These are phyloP conservation scores for Fistularia commersonii DNA, from an alignment of 2,797 vertebrate genomes.

Conservation along the genomic window DNA sequence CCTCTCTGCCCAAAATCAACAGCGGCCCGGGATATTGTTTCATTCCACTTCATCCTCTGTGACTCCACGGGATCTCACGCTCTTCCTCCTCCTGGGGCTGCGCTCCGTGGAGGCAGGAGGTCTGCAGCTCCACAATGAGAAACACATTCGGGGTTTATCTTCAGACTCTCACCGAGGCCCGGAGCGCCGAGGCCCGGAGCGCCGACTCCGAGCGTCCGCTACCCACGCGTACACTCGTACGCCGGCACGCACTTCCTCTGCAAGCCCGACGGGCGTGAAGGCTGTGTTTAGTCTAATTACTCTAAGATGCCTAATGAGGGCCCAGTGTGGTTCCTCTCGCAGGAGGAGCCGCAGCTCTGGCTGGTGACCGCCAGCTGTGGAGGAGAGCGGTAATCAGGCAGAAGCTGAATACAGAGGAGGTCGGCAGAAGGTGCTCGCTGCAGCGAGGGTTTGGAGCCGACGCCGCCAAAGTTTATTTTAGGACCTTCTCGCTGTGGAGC, in stretches of 20 bases:
- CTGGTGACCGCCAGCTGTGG: constrained; percentile 52
- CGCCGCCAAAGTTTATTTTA: constrained; percentile 49
- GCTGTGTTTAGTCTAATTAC: constrained; percentile 77
- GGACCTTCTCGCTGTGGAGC: constrained; percentile 40
- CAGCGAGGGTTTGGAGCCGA: constrained; percentile 33
- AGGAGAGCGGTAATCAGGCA: constrained; percentile 60
- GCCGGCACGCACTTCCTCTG: constrained; percentile 61
- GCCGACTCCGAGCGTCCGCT: too few relatives aligned
- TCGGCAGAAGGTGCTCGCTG: constrained; percentile 26
- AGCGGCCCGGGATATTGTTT: constrained; percentile 67
- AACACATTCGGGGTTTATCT: constrained; percentile 53
- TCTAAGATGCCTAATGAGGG: constrained; percentile 77
- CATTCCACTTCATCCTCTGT: constrained; percentile 72
- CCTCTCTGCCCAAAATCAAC: constrained; percentile 68
- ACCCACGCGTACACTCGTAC: too few relatives aligned
- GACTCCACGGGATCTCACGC: constrained; percentile 64
- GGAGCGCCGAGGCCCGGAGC: constrained; percentile 37
- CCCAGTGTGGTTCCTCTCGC: constrained; percentile 26
- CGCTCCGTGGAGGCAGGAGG: constrained; percentile 51
- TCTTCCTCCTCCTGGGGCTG: constrained; percentile 64
- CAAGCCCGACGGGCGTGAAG: constrained; percentile 69
- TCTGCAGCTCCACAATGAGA: constrained; percentile 49
- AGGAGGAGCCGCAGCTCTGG: constrained; percentile 40
- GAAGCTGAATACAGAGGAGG: constrained; percentile 38
- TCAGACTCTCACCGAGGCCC: constrained; percentile 32